A percentile compares a stretch with the other conserved stretches of the same genome.
Evolutionary conservation across 2,797 vertebrate genomes (phyloP).

Genomic region (Schizopygopsis pylzovi): DNA sequence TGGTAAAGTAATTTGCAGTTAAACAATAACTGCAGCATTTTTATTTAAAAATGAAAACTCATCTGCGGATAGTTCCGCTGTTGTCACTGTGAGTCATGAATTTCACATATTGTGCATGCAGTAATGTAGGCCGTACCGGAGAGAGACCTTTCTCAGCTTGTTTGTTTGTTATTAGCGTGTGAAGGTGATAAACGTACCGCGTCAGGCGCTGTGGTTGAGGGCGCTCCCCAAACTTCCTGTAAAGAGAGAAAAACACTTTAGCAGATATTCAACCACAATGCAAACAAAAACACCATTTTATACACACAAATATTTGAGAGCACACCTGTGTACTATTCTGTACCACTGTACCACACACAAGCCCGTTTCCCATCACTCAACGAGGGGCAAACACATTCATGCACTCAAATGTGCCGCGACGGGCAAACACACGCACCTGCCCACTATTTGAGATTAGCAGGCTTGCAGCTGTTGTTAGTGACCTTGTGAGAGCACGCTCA

Average conservation of each 20-base stretch:
- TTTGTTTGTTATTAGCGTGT: constrained; percentile 42
- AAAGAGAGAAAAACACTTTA: constrained; percentile 62
- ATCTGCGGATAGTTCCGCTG: background rate
- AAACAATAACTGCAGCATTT: background rate
- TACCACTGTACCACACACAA: constrained; percentile 26
- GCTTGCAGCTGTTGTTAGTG: constrained; percentile 50
- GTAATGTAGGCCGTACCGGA: background rate
- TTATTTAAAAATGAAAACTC: background rate
- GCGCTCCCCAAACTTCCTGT: constrained; percentile 99
- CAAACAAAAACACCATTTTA: constrained; percentile 47
- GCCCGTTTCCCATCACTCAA: constrained; percentile 35
- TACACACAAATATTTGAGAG: constrained; percentile 29
- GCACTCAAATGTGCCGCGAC: constrained; percentile 32
- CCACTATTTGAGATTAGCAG: constrained; percentile 4
- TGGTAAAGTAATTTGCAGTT: no score
- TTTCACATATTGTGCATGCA: background rate
- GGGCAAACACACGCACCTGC: constrained; percentile 34
- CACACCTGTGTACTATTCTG: constrained; percentile 9
- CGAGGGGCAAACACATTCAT: constrained; percentile 30
- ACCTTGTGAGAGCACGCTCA: constrained; percentile 60
- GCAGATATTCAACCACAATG: constrained; percentile 57
- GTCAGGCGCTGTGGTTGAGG: constrained; percentile 98
- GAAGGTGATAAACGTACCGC: constrained; percentile 80
- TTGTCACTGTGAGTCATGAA: background rate
- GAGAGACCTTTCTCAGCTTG: background rate